A percentile compares a stretch with the other conserved stretches of the same genome.
phyloP scores from a whole-genome alignment of 2,888 invertebrate species.

The Aphidius colemani region DNA sequence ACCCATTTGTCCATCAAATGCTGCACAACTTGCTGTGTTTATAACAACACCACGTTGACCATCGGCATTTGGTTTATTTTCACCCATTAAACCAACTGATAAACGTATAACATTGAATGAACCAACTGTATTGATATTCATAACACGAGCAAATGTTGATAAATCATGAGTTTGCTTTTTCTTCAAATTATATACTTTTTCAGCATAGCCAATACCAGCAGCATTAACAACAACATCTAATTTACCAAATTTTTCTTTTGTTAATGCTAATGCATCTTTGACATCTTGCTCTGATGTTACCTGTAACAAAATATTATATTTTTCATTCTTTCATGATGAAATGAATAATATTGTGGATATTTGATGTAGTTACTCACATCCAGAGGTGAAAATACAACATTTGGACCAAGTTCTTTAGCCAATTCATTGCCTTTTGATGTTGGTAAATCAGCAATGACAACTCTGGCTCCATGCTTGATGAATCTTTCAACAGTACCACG shows the following conservation, averaged over 20 bases:
- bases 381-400: conserved; percentile 78
- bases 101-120: conserved; percentile 93
- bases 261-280: conserved; percentile 69
- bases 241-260: conserved; percentile 80
- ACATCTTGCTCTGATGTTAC: conserved; percentile 85
- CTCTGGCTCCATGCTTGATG: conserved; percentile 80
- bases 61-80: conserved; percentile 80
- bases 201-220: conserved; percentile 88
- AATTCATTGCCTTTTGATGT: conserved; percentile 80
- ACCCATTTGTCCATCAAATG: conserved; percentile 95
- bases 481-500: conserved; percentile 88
- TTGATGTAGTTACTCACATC: conserved; percentile 71
- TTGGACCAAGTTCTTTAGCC: conserved; percentile 73
- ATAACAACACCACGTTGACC: conserved; percentile 92
- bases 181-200: conserved; percentile 87
- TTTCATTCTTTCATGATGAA: not conserved
- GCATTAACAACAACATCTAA: conserved; percentile 91
- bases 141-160: conserved; percentile 75
- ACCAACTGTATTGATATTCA: conserved; percentile 85
- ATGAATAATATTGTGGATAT: not conserved
- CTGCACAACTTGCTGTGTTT: conserved; percentile 94
- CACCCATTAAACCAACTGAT: conserved; percentile 79
- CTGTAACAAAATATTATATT: conserved; percentile 57
- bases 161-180: conserved; percentile 75
- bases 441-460: conserved; percentile 88